Base-by-base conservation (phyloP, 2,888 invertebrate genomes). In the Ophraella communa region DNA sequence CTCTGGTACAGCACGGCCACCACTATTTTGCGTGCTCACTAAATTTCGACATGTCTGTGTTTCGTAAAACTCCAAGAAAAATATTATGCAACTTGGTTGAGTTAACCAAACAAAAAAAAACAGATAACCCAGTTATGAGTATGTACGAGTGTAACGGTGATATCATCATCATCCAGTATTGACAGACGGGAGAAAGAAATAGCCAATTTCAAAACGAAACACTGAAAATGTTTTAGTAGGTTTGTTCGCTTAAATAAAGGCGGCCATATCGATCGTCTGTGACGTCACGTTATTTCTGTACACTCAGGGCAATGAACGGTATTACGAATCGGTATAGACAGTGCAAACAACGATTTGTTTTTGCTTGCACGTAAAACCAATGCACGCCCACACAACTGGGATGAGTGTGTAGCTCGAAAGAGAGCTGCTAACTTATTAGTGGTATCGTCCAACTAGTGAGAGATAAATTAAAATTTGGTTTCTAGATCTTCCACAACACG, bases 341-440 rank as follows among this genome's bases (percentile, higher is more conserved):
- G 18, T 8, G 59, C 3, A n/a, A 27, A 57, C 45, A 45, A 47
- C 35, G 59, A 57, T 60, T 67, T 67, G 67, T 67, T 67, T 65
- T 65, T 57, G 62, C 55, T 39, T 67, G 64, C 67, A 62, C 64
- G 64, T 62, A 59, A 27, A 67, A 55, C 59, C 56, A 62, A 57
- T 67, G 62, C 65, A 67, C 67, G 62, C 67, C 67, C 65, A 67
- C 67, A 63, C 65, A 59, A 30, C 35, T 23, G 24, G 27, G 49
- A 4, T 24, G 47, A 49, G 49, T n/a, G 14, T 23, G 27, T 17
- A 51, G 49, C 49, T 51, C 49, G 27, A 14, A 24, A 24, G 11
- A 8, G 2, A 27, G 24, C 27, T 51, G 17, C 14, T 51, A 27
- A 51, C 23, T 51, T 24, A 23, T 20, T 17, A 10, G 21, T 21